Conservation (phyloP, 2,113 vertebrate species). For the Reinhardtius hippoglossoides region DNA sequence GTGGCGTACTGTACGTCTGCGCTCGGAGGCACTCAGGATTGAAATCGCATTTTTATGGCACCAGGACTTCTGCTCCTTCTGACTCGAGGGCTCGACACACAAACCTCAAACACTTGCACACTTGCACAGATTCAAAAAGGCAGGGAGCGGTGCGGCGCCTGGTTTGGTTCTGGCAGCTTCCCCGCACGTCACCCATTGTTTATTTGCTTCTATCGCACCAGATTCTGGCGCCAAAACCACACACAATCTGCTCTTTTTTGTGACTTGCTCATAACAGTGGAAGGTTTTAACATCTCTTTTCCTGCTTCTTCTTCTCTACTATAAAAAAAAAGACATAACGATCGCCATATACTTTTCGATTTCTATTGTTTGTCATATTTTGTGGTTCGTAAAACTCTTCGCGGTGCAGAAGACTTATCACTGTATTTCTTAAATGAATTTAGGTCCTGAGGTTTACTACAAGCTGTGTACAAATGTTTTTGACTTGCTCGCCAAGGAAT, state of each 20-base stretch:
- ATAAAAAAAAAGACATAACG: background rate
- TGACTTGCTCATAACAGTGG: background rate
- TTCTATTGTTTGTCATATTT: background rate
- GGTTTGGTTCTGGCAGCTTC: conserved; percentile 6
- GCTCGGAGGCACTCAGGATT: conserved; percentile 7
- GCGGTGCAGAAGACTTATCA: no score
- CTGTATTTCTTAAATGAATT: no score
- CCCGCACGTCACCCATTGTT: conserved; percentile 19
- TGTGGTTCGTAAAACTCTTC: no score
- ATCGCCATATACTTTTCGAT: background rate
- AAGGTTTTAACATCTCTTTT: background rate
- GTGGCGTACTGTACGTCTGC: background rate
- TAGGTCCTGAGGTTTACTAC: background rate
- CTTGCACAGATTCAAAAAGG: background rate
- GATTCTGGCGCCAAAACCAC: background rate
- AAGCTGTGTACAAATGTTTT: conserved; percentile 4
- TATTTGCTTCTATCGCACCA: conserved; percentile 4
- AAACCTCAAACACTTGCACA: conserved; percentile 1
- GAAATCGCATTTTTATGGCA: conserved; percentile 27
- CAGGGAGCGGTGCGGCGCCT: background rate
- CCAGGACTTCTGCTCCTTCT: conserved; percentile 5
- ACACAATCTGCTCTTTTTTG: conserved; percentile 18
- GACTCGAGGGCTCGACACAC: conserved; percentile 11
- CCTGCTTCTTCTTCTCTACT: background rate
- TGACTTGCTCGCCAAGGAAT: conserved; percentile 3